Percentiles rank a stretch among this genome's conserved stretches.
These are phyloP conservation scores for Astreopora myriophthalma DNA, from an alignment of 64 coral and sea anemone species.

Conservation along the genomic window DNA sequence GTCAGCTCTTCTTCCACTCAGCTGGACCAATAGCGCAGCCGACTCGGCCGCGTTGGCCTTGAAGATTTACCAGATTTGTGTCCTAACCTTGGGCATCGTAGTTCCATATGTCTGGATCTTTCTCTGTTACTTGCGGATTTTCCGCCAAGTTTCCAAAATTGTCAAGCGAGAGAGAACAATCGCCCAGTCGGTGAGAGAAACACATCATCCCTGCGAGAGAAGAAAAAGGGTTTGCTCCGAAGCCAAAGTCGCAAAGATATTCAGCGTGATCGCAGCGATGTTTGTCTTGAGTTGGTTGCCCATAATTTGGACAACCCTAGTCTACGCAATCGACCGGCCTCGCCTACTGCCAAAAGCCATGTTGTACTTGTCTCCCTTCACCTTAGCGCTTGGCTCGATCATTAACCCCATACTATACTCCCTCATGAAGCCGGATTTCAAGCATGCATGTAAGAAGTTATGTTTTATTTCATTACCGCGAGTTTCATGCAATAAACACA, in stretches of 20 bases:
- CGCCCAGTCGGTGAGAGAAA: background rate
- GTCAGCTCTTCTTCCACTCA: slow-evolving; percentile 51
- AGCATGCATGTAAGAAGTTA: background rate
- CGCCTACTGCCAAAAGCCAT: slow-evolving; percentile 37
- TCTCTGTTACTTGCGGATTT: slow-evolving; percentile 58
- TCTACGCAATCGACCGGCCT: slow-evolving; percentile 38
- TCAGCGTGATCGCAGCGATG: slow-evolving; percentile 55
- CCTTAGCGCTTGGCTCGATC: slow-evolving; percentile 59
- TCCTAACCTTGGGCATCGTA: slow-evolving; percentile 41
- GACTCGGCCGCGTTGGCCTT: slow-evolving; percentile 7
- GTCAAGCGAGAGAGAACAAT: slow-evolving; percentile 48
- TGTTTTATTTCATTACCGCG: background rate
- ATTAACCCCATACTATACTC: slow-evolving; percentile 77
- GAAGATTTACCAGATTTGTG: slow-evolving; percentile 68
- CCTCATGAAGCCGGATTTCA: slow-evolving; percentile 73
- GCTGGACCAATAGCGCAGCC: background rate
- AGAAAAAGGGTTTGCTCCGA: slow-evolving; percentile 46
- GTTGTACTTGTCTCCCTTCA: slow-evolving; percentile 26
- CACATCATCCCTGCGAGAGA: background rate
- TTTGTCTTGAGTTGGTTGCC: slow-evolving; percentile 85
- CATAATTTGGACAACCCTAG: slow-evolving; percentile 64
- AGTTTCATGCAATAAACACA: background rate
- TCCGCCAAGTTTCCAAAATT: slow-evolving; percentile 61
- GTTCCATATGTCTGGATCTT: slow-evolving; percentile 60
- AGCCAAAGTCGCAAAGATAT: slow-evolving; percentile 71